Percentiles rank a stretch among this genome's conserved stretches.
Evolutionary conservation across 1,140 invertebrate species (phyloP).

Genomic region (Tetraneura akinire): DNA sequence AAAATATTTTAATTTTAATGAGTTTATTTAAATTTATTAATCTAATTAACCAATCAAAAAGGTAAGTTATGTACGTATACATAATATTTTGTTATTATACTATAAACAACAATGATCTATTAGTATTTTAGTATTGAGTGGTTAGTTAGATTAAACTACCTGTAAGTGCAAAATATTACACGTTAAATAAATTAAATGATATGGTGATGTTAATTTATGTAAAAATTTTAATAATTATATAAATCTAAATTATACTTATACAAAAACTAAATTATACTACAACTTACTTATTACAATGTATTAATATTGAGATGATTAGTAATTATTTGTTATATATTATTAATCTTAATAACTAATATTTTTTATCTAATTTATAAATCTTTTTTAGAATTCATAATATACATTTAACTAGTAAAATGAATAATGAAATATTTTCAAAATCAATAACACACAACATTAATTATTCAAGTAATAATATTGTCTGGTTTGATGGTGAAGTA

Average conservation of each 20-base stretch:
- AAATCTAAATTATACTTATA: neutral
- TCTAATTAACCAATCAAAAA: neutral
- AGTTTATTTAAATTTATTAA: neutral
- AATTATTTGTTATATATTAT: too few species aligned
- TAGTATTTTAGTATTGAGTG: neutral
- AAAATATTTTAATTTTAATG: neutral
- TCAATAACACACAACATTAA: neutral
- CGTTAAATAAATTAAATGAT: neutral
- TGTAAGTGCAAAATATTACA: too few species aligned
- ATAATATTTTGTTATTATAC: neutral
- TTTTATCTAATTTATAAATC: too few species aligned
- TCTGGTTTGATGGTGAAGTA: conserved; percentile 44
- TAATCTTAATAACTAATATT: too few species aligned
- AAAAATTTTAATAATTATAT: neutral
- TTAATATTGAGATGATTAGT: too few species aligned
- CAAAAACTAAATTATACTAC: too few species aligned
- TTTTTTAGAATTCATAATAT: neutral
- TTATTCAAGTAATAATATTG: neutral
- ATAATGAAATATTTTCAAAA: neutral
- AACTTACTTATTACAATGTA: too few species aligned
- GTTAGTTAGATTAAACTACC: too few species aligned
- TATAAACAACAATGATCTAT: neutral
- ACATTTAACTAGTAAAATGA: conserved; percentile 17
- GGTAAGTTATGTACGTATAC: neutral
- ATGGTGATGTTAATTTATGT: neutral